Evolutionary conservation across 2,797 vertebrate genomes (phyloP).

Genomic region (Myripristis murdjan): DNA sequence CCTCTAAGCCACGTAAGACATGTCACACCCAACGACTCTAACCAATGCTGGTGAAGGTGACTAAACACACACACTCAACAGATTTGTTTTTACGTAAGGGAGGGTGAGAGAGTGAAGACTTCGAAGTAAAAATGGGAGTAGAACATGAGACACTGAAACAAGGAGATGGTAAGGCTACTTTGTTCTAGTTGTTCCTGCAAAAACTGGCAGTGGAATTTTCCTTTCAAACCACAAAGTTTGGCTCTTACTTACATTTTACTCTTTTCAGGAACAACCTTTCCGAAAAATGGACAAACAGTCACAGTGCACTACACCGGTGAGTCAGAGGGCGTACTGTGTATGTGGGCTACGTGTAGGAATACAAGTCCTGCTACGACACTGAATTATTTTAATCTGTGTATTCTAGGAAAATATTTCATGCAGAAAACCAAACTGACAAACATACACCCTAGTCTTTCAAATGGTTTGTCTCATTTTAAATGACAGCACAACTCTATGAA

Average conservation of each 20-base stretch:
- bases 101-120: neutral
- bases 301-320: slow-evolving; percentile 73
- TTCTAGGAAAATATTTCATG: no score
- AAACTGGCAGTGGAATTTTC: neutral
- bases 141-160: slow-evolving; percentile 25
- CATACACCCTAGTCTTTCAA: no score
- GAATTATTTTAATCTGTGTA: no score
- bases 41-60: slow-evolving; percentile 43
- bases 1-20: slow-evolving; percentile 47
- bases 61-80: slow-evolving; percentile 16
- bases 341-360: neutral
- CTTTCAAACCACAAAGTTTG: no score
- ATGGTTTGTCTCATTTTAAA: no score
- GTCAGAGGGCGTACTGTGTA: neutral
- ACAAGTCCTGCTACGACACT: no score
- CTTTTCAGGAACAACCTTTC: slow-evolving; percentile 45
- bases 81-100: neutral
- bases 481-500: no score
- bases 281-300: slow-evolving; percentile 8
- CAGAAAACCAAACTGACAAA: no score
- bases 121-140: slow-evolving; percentile 70
- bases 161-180: slow-evolving; percentile 62
- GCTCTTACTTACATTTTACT: neutral
- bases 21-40: slow-evolving; percentile 48
- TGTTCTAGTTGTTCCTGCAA: accelerated